A percentile compares a stretch with the other conserved stretches of the same genome.
phyloP scores from a whole-genome alignment of 2,113 vertebrate species.

The Antechinus flavipes region DNA sequence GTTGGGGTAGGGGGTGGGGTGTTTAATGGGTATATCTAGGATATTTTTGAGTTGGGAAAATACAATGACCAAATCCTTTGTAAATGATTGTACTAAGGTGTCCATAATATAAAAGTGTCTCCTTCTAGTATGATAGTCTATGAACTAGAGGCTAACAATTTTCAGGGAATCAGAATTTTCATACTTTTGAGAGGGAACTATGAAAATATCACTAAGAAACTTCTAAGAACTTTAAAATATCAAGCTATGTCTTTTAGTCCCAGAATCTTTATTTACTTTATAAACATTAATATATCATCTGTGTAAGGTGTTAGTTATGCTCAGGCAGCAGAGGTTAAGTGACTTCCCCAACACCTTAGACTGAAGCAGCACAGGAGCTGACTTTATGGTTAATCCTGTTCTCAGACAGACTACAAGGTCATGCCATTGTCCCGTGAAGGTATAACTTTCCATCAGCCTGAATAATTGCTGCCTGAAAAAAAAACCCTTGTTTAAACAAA shows the following conservation, averaged over 20 bases:
- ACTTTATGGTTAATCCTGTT: slow-evolving; percentile 36
- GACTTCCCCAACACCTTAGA: slow-evolving; percentile 39
- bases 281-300: slow-evolving; percentile 22
- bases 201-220: not conserved
- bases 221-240: slow-evolving; percentile 18
- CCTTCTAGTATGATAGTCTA: not conserved
- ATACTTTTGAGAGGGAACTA: slow-evolving; percentile 5
- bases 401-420: not conserved
- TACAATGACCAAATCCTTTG: not conserved
- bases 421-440: slow-evolving; percentile 18
- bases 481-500: not conserved
- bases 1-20: not conserved
- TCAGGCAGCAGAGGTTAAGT: slow-evolving; percentile 51
- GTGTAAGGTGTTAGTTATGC: slow-evolving; percentile 27
- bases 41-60: not conserved
- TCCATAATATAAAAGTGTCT: not conserved
- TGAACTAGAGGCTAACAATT: not conserved
- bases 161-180: not conserved
- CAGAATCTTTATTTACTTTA: slow-evolving; percentile 50
- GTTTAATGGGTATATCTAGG: not conserved
- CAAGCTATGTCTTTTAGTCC: not conserved
- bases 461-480: slow-evolving; percentile 33
- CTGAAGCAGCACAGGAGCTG: slow-evolving; percentile 33
- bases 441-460: slow-evolving; percentile 33
- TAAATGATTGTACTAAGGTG: not conserved